Conservation (phyloP, 2,797 vertebrate genomes). For the Podargus strigoides region DNA sequence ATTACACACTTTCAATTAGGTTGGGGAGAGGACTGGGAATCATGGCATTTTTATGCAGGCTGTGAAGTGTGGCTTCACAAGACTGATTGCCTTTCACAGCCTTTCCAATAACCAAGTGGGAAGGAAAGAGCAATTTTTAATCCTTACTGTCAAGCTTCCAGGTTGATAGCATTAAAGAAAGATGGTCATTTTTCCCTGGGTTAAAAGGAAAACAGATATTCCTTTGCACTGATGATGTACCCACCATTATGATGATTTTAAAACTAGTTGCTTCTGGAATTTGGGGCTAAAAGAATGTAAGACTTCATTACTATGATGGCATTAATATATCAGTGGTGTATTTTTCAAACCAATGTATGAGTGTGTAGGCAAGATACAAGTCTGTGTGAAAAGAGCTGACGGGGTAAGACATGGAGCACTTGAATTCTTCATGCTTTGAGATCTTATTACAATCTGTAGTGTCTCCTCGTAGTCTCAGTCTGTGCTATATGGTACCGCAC, state of each 20-base stretch:
- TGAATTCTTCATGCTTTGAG: neutral
- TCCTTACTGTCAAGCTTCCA: slow-evolving; percentile 78
- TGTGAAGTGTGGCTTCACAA: slow-evolving; percentile 77
- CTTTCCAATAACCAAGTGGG: slow-evolving; percentile 79
- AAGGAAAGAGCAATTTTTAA: slow-evolving; percentile 79
- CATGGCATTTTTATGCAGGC: slow-evolving; percentile 79
- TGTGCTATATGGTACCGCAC: neutral
- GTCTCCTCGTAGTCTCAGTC: neutral
- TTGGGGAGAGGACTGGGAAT: slow-evolving; percentile 72
- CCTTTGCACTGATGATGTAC: slow-evolving; percentile 28
- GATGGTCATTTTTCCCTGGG: slow-evolving; percentile 68
- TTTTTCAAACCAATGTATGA: neutral
- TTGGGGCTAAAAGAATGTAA: slow-evolving; percentile 8
- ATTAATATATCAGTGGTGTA: neutral
- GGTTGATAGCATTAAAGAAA: slow-evolving; percentile 75
- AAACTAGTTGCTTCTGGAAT: slow-evolving; percentile 21
- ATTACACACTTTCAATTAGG: slow-evolving; percentile 79
- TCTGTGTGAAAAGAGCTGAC: neutral
- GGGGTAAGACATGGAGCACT: neutral
- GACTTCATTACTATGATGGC: neutral
- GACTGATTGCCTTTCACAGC: slow-evolving; percentile 80
- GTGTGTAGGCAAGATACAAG: neutral
- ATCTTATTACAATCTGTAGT: neutral
- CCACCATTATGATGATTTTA: slow-evolving; percentile 41
- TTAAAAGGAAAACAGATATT: slow-evolving; percentile 70